Percentiles rank a stretch among this genome's conserved stretches.
phyloP scores from a whole-genome alignment of 2,888 invertebrate genomes.

The Patella caerulea region DNA sequence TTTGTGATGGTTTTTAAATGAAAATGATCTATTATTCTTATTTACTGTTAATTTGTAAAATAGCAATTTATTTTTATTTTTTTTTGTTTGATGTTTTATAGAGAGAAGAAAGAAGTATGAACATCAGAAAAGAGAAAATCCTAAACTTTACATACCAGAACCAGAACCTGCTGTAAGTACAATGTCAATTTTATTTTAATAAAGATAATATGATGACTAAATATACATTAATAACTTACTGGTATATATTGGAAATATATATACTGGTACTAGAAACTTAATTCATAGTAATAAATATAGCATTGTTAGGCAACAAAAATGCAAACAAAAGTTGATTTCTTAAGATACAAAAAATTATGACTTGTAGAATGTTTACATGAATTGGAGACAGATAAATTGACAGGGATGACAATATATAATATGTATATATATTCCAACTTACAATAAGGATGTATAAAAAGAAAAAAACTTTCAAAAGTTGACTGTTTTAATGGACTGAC shows the following conservation, averaged over 20 bases:
- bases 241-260: not conserved
- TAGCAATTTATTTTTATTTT: not conserved
- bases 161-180: conserved; percentile 63
- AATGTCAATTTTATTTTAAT: not conserved
- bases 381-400: too few relatives aligned
- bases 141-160: conserved; percentile 60
- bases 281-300: too few relatives aligned
- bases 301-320: too few relatives aligned
- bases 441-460: too few relatives aligned
- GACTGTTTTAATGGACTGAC: too few relatives aligned
- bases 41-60: not conserved
- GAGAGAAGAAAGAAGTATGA: conserved; percentile 64
- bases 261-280: too few relatives aligned
- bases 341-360: too few relatives aligned
- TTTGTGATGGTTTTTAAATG: not conserved
- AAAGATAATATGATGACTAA: not conserved
- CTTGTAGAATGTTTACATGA: too few relatives aligned
- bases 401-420: too few relatives aligned
- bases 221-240: not conserved
- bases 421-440: too few relatives aligned
- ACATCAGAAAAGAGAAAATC: conserved; percentile 60
- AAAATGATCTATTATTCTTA: not conserved
- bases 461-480: too few relatives aligned
- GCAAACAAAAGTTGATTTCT: too few relatives aligned
- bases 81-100: conserved; percentile 36